Base-by-base conservation (phyloP, 2,113 vertebrate species). In the Pelusios castaneus region DNA sequence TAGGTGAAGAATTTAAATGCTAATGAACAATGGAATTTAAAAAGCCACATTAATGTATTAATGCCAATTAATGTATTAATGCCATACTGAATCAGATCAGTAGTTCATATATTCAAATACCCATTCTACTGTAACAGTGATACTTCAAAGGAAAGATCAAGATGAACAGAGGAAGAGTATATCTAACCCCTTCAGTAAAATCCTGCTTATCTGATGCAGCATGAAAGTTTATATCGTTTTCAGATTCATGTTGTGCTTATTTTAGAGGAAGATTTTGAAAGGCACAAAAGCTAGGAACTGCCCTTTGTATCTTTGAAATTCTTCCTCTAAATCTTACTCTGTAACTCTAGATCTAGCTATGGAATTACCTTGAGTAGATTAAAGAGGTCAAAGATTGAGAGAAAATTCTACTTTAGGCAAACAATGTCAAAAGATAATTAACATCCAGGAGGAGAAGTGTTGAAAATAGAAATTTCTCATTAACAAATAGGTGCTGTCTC, bases 81-180 rank as follows among this genome's bases (percentile, higher is more conserved):
- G 77, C 2, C 54, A 11, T 6, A 24, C 16, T 91, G 60, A 89
- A 56, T 84, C 88, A 85, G 84, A 91, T 10, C 10, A 60, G 14
- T 19, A 87, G 24, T 27, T 89, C 34, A n/a, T n/a, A 67, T 67
- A n/a, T 17, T 17, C 63, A 10, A 38, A 19, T 67, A 67, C 31
- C 63, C 63, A 67, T 31, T 19, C 14, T 21, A n/a, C 16, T 58
- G 52, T 52, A 91, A 56, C 78, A 78, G 47, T 19, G 21, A 41
- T 16, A 75, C 10, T 82, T 63, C 8, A 85, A 88, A 85, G 6
- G 4, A 87, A 89, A 52, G 16, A 7, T 0, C 80, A 60, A 85
- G 16, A 0, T 0, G 1, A 1, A 2, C 47, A 47, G 47, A 47
- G 47, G 47, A 47, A 47, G 10, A 47, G 47, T 77, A 2, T 0